phyloP scores from a whole-genome alignment of 2,888 invertebrate genomes.

The Scaptomyza cyrtandrae region DNA sequence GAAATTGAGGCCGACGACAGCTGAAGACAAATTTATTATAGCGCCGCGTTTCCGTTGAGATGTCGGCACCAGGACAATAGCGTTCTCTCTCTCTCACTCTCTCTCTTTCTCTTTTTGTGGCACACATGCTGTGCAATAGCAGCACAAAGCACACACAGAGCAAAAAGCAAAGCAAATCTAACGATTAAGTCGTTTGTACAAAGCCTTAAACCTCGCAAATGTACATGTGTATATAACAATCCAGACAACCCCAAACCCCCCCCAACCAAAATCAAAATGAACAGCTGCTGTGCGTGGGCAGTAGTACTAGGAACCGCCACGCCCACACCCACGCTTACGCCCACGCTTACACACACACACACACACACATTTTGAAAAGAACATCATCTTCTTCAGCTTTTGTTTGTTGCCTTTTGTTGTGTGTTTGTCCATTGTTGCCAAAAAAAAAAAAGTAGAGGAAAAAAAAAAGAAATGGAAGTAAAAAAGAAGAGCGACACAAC shows the following conservation, averaged over 20 bases:
- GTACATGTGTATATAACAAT: neutral
- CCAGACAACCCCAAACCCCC: neutral
- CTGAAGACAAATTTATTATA: slow-evolving; percentile 74
- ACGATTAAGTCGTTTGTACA: slow-evolving; percentile 62
- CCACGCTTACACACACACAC: neutral
- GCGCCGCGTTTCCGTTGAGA: slow-evolving; percentile 56
- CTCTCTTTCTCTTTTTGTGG: neutral
- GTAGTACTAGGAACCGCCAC: slow-evolving; percentile 9
- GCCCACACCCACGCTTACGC: slow-evolving; percentile 15
- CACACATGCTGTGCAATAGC: slow-evolving; percentile 49
- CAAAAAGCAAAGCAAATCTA: slow-evolving; percentile 55
- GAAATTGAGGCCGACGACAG: slow-evolving; percentile 73
- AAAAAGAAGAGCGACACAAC: slow-evolving; percentile 25
- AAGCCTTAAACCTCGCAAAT: slow-evolving; percentile 14
- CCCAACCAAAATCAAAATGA: slow-evolving; percentile 25
- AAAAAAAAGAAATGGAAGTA: slow-evolving; percentile 30
- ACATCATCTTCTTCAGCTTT: slow-evolving; percentile 28
- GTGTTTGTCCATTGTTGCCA: slow-evolving; percentile 55
- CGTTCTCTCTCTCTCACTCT: neutral
- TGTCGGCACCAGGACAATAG: slow-evolving; percentile 54
- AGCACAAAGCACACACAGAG: slow-evolving; percentile 20
- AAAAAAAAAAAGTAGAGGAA: slow-evolving; percentile 1
- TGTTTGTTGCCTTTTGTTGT: slow-evolving; percentile 50
- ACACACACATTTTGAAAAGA: slow-evolving; percentile 11
- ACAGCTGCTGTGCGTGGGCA: slow-evolving; percentile 58